A percentile compares a stretch with the other conserved stretches of the same genome.
Conservation (phyloP, 2,888 invertebrate genomes). For the Andrena hattorfiana region DNA sequence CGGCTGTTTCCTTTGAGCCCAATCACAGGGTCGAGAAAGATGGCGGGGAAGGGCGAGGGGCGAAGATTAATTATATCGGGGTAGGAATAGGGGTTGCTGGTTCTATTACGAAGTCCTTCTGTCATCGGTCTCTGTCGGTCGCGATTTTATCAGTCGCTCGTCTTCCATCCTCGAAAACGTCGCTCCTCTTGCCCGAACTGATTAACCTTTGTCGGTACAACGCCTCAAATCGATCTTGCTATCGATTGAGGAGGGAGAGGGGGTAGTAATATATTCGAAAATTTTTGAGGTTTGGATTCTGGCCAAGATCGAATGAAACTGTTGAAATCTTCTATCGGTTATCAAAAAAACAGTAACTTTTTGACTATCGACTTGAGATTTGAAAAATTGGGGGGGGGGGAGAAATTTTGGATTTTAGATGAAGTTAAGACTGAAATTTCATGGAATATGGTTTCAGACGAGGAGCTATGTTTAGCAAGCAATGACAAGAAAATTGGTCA, state of each 20-base stretch:
- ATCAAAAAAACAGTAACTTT: too few species aligned
- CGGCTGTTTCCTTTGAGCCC: slow-evolving; percentile 14
- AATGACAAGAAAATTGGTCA: too few species aligned
- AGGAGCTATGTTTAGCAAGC: too few species aligned
- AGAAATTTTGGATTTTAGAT: too few species aligned
- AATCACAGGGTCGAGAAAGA: slow-evolving; percentile 6
- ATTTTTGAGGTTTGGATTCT: background rate
- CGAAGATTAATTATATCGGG: slow-evolving; percentile 62
- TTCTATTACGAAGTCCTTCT: slow-evolving; percentile 47
- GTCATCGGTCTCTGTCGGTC: slow-evolving; percentile 66
- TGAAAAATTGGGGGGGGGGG: too few species aligned
- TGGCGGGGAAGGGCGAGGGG: background rate
- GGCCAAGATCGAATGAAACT: too few species aligned
- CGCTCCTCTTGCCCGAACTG: slow-evolving; percentile 28
- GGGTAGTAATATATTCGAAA: slow-evolving; percentile 15
- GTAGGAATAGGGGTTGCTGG: slow-evolving; percentile 11
- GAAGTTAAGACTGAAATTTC: too few species aligned
- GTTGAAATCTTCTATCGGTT: too few species aligned
- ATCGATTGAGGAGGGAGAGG: background rate
- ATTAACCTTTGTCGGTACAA: slow-evolving; percentile 33
- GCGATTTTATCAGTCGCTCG: slow-evolving; percentile 39
- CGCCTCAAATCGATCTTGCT: background rate
- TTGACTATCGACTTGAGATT: too few species aligned
- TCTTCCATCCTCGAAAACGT: slow-evolving; percentile 39
- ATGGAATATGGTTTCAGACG: too few species aligned